These are phyloP conservation scores for Cyanocitta stelleri DNA, from an alignment of 2,113 vertebrate genomes.

Conservation along the genomic window DNA sequence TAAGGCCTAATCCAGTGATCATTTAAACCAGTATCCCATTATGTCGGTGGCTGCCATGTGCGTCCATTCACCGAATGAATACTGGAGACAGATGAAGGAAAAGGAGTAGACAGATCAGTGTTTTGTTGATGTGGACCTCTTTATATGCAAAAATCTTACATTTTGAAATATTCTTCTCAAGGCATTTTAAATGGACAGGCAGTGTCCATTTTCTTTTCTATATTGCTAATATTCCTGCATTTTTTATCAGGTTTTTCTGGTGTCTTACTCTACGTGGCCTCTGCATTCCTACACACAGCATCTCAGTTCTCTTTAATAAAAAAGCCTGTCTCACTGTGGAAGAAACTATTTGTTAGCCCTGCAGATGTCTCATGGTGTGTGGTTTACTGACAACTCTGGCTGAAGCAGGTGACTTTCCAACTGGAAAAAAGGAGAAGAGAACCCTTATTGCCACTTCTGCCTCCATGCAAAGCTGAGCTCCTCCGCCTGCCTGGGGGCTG, in stretches of 20 bases:
- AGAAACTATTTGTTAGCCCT: conserved; percentile 1
- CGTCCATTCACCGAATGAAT: accelerated
- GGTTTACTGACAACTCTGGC: background rate
- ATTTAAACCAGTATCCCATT: conserved; percentile 52
- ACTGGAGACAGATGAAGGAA: background rate
- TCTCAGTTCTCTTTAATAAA: background rate
- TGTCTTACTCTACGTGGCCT: accelerated
- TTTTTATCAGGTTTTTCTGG: background rate
- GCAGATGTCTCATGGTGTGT: background rate
- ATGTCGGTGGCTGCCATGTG: background rate
- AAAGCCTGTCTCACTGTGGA: background rate
- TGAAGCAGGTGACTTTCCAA: background rate
- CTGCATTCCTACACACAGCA: background rate
- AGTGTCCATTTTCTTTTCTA: accelerated
- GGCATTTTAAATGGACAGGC: background rate
- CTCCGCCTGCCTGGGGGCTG: background rate
- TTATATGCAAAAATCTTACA: background rate
- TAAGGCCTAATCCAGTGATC: conserved; percentile 60
- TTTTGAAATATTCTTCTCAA: background rate
- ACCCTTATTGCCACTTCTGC: background rate
- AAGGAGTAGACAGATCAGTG: background rate
- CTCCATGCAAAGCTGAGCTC: background rate
- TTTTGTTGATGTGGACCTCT: background rate
- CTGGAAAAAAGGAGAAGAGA: background rate
- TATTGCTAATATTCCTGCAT: background rate